Conservation (phyloP, 2,888 invertebrate genomes). For the Acleris emargana region DNA sequence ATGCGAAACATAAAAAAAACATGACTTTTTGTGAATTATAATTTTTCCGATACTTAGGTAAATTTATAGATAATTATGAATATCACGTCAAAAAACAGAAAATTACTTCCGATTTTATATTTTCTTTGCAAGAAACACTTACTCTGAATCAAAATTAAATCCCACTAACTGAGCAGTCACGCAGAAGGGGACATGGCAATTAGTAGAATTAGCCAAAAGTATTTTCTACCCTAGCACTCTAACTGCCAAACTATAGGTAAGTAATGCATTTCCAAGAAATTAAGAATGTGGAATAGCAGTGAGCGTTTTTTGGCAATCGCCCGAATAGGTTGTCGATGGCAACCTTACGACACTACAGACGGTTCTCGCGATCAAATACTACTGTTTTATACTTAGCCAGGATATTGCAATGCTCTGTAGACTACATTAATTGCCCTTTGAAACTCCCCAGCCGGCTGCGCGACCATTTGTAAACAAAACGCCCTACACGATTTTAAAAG, state of each 20-base stretch:
- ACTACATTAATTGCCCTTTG: constrained; percentile 44
- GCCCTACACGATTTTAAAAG: constrained; percentile 66
- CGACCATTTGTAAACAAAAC: constrained; percentile 62
- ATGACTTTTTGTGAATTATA: too few relatives aligned
- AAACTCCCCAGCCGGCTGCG: constrained; percentile 30
- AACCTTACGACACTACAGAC: constrained; percentile 26
- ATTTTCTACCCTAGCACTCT: constrained; percentile 24
- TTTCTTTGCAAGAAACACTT: not conserved
- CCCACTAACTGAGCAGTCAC: constrained; percentile 7
- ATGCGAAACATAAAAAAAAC: too few relatives aligned
- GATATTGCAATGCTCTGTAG: constrained; percentile 34
- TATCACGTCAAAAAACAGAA: not conserved
- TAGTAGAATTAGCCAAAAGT: constrained; percentile 29
- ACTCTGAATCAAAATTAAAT: constrained; percentile 1
- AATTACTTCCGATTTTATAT: not conserved
- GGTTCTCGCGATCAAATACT: constrained; percentile 8
- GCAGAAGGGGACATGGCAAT: constrained; percentile 16
- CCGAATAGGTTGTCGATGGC: constrained; percentile 18
- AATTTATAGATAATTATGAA: too few relatives aligned
- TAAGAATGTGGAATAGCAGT: constrained; percentile 32
- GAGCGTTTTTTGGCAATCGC: constrained; percentile 30
- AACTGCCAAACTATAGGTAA: constrained; percentile 28
- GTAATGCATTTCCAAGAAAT: constrained; percentile 30
- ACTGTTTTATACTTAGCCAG: not conserved
- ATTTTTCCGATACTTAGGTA: too few relatives aligned